phyloP scores from a whole-genome alignment of 2,888 invertebrate genomes.

The Rhagium mordax region DNA sequence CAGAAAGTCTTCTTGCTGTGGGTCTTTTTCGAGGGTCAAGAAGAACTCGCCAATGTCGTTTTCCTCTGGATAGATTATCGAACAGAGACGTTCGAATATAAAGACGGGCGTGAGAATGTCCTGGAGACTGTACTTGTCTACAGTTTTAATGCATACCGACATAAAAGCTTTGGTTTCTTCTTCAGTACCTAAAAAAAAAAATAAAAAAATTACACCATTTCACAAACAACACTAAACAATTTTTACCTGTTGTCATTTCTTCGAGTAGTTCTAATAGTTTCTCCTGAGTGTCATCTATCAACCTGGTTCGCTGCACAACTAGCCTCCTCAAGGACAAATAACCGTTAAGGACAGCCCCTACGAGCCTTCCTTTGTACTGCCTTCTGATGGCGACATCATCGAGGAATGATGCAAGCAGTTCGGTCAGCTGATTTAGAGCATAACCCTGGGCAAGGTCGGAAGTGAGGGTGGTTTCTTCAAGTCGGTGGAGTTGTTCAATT shows the following conservation, averaged over 20 bases:
- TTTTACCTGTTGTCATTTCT: conserved; percentile 88
- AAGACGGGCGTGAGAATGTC: conserved; percentile 98
- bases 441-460: conserved; percentile 95
- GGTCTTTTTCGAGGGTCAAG: conserved; percentile 96
- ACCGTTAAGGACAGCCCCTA: conserved; percentile 93
- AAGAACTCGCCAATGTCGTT: conserved; percentile 98
- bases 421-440: conserved; percentile 89
- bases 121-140: conserved; percentile 90
- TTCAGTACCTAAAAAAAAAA: conserved; percentile 78
- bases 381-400: conserved; percentile 90
- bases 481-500: conserved; percentile 88
- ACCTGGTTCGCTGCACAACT: conserved; percentile 93
- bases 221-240: neutral
- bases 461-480: conserved; percentile 94
- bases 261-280: conserved; percentile 93
- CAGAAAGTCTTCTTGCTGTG: conserved; percentile 98
- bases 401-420: conserved; percentile 89
- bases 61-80: conserved; percentile 97
- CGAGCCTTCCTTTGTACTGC: conserved; percentile 87
- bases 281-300: conserved; percentile 97
- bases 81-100: conserved; percentile 96
- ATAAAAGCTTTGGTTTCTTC: conserved; percentile 97
- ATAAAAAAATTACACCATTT: neutral
- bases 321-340: conserved; percentile 92
- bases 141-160: conserved; percentile 96